Evolutionary conservation across 2,888 invertebrate genomes (phyloP), one percentile per base, ranked within the genome.

Genomic region (Junonia oenone): DNA sequence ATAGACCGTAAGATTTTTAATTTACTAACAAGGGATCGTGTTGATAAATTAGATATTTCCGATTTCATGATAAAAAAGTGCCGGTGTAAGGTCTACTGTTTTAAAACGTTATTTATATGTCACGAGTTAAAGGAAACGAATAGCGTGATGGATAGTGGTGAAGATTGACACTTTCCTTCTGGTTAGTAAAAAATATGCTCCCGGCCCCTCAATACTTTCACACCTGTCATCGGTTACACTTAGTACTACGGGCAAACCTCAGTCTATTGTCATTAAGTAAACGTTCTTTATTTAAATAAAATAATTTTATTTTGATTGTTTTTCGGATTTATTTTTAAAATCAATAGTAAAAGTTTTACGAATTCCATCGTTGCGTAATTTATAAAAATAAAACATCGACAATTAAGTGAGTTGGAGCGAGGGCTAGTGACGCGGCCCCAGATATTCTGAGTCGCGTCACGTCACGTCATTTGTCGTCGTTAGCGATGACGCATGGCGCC

Each of bases 381-480:
- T 35, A 46, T 56, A 56, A 52, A 56, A 59, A 59, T 59, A 56
- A 57, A 57, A 57, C 48, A 45, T 48, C 40, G 22, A 13, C 48
- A 51, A 59, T 54, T 59, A 48, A 50, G 51, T 48, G 29, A 48
- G 52, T 31, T 35, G 50, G 47, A 51, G 43, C 37, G 40, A 50
- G 50, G 56, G 50, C 46, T 45, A 54, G 62, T 64, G 64, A 67
- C 65, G 64, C 55, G 51, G 56, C 62, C 50, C 54, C 59, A 56
- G 68, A 68, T 69, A 67, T 68, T 69, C 68, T 66, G 67, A 68
- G 65, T 64, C 67, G 65, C 68, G 78, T 79, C 76, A 76, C 75
- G 73, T 76, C 78, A 73, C 78, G 83, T 87, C 87, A 87, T 90
- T 88, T 88, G 88, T 89, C 90, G 88, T 90, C 88, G 81, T 88